phyloP scores from a whole-genome alignment of 2,888 invertebrate genomes.

The Drosophila ezoana region DNA sequence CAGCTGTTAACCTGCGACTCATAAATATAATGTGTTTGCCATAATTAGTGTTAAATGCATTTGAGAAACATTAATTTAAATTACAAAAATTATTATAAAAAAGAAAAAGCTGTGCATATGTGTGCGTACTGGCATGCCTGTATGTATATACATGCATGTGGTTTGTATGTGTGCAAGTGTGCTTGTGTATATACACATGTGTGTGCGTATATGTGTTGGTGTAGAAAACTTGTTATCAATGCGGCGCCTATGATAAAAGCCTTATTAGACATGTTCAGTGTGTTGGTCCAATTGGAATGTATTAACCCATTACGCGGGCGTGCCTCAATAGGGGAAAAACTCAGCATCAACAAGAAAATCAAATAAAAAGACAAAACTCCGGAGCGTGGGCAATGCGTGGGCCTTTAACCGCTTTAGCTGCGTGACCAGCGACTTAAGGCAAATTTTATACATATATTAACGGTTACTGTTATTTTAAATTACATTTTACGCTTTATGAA shows the following conservation, averaged over 20 bases:
- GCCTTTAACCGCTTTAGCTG: slow-evolving; percentile 23
- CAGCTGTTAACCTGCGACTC: slow-evolving; percentile 59
- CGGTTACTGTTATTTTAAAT: slow-evolving; percentile 10
- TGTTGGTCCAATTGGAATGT: slow-evolving; percentile 63
- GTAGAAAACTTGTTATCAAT: slow-evolving; percentile 77
- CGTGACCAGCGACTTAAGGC: slow-evolving; percentile 18
- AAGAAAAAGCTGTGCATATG: slow-evolving; percentile 63
- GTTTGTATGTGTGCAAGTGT: slow-evolving; percentile 30
- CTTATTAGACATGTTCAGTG: slow-evolving; percentile 74
- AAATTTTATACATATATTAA: slow-evolving; percentile 12
- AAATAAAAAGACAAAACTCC: slow-evolving; percentile 5
- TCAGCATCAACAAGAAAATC: slow-evolving; percentile 45
- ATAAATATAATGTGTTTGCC: slow-evolving; percentile 46
- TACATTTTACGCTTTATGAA: neutral
- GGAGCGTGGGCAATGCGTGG: slow-evolving; percentile 49
- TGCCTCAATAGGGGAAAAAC: slow-evolving; percentile 15
- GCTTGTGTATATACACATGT: slow-evolving; percentile 19
- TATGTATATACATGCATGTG: slow-evolving; percentile 46
- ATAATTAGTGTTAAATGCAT: slow-evolving; percentile 45
- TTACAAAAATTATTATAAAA: slow-evolving; percentile 61
- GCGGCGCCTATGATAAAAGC: slow-evolving; percentile 77
- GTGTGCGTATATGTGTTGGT: slow-evolving; percentile 48
- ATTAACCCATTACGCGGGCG: slow-evolving; percentile 36
- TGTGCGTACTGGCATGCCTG: slow-evolving; percentile 61
- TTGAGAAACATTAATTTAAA: slow-evolving; percentile 50